phyloP scores from a whole-genome alignment of 2,113 vertebrate genomes.

The Parus major region DNA sequence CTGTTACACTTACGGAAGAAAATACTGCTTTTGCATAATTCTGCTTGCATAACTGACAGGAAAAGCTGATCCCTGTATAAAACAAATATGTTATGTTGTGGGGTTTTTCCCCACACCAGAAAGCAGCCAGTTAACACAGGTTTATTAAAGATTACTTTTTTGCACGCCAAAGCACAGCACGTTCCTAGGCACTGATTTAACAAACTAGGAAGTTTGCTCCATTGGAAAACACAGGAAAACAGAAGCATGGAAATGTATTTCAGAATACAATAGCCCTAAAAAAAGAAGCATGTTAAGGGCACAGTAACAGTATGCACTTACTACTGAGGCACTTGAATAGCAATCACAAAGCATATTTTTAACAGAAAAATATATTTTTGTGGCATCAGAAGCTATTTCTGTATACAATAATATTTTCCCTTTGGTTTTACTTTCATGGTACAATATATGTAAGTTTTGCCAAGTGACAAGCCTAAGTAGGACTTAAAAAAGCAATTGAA shows the following conservation, averaged over 20 bases:
- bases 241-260: background rate
- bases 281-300: background rate
- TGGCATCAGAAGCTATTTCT: background rate
- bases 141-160: background rate
- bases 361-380: background rate
- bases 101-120: background rate
- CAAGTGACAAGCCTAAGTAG: background rate
- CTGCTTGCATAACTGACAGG: slow-evolving; percentile 23
- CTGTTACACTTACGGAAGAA: slow-evolving; percentile 69
- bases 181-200: background rate
- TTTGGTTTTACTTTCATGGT: background rate
- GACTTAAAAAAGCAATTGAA: background rate
- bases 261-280: background rate
- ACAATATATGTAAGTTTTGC: background rate
- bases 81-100: background rate
- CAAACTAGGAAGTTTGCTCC: background rate
- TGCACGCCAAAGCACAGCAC: background rate
- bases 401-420: background rate
- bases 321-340: background rate
- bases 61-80: slow-evolving; percentile 58
- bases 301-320: background rate
- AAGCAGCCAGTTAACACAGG: background rate
- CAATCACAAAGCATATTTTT: background rate
- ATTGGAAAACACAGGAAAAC: background rate
- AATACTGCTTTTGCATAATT: slow-evolving; percentile 8